A percentile compares a stretch with the other conserved stretches of the same genome.
phyloP scores from a whole-genome alignment of 2,888 invertebrate genomes.

The Notocelia uddmanniana region DNA sequence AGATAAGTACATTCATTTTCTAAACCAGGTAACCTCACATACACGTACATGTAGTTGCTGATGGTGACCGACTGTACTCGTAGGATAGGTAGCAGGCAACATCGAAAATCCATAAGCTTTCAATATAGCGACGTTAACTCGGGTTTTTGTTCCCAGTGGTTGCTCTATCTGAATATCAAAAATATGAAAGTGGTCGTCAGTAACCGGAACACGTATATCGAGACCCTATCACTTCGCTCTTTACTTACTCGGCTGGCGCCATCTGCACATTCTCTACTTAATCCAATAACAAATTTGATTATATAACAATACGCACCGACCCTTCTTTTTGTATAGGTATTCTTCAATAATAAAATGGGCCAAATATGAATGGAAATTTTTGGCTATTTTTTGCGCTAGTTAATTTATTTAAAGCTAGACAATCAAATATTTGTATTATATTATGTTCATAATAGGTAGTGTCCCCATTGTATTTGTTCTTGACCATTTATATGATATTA shows the following conservation, averaged over 20 bases:
- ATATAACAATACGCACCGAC: slow-evolving; percentile 69
- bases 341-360: slow-evolving; percentile 36
- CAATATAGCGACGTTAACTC: slow-evolving; percentile 83
- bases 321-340: slow-evolving; percentile 58
- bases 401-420: background rate
- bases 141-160: slow-evolving; percentile 82
- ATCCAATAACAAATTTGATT: slow-evolving; percentile 83
- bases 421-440: too few relatives aligned
- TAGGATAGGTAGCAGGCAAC: slow-evolving; percentile 66
- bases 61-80: slow-evolving; percentile 75
- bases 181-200: slow-evolving; percentile 82
- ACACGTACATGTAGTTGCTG: slow-evolving; percentile 48
- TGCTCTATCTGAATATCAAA: slow-evolving; percentile 85
- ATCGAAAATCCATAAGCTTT: slow-evolving; percentile 85
- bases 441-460: too few relatives aligned
- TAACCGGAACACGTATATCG: slow-evolving; percentile 83
- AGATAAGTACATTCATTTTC: background rate
- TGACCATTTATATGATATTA: too few relatives aligned
- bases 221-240: slow-evolving; percentile 85
- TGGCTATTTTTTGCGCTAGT: background rate
- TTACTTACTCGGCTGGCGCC: slow-evolving; percentile 82
- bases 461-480: too few relatives aligned
- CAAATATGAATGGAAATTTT: slow-evolving; percentile 25
- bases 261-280: slow-evolving; percentile 83
- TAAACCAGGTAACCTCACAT: background rate